Evolutionary conservation across 2,888 invertebrate species (phyloP), one percentile per base, ranked within the genome.

Genomic region (Eristalinus sepulchralis): DNA sequence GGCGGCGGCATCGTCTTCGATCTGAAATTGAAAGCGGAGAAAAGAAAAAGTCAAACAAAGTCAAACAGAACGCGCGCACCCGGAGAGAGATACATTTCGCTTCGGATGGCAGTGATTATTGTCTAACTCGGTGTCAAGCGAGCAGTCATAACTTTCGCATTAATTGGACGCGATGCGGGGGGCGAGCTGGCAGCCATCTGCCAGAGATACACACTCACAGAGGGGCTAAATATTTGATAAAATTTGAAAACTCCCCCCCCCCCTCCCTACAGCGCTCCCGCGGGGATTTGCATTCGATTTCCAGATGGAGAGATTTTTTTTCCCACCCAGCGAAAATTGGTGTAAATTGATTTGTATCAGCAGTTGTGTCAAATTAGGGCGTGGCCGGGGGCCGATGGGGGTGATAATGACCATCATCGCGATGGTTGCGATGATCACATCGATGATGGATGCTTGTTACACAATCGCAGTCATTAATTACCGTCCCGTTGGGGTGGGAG

Each of bases 391-490:
- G n/a, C n/a, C n/a, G n/a, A n/a, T n/a, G 39, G 47, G 67, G 83
- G 80, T 81, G 72, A 76, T 76, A 80, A 85, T 64, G 66, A 75
- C 75, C 66, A 76, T 24, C 39, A 77, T 36, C 33, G 33, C 60
- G 33, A 76, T 62, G 71, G 36, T 60, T 64, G 71, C 73, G 73
- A 81, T 76, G 76, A 71, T 76, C 80, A 70, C 80, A 84, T 80
- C 68, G 76, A 76, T 85, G 85, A 85, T 85, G 73, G 81, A 77
- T 85, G 81, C 72, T 72, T 77, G 81, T 81, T 81, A 85, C 81
- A 81, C 81, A 85, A 85, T 85, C 85, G 81, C 77, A 78, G 72
- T 60, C 81, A 85, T 81, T 85, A 85, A 81, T 81, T 85, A 85
- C 81, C 81, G 81, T 73, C 73, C 55, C 53, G 68, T 53, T 71